Conservation (phyloP, 2,797 vertebrate genomes). For the Falco novaeseelandiae region DNA sequence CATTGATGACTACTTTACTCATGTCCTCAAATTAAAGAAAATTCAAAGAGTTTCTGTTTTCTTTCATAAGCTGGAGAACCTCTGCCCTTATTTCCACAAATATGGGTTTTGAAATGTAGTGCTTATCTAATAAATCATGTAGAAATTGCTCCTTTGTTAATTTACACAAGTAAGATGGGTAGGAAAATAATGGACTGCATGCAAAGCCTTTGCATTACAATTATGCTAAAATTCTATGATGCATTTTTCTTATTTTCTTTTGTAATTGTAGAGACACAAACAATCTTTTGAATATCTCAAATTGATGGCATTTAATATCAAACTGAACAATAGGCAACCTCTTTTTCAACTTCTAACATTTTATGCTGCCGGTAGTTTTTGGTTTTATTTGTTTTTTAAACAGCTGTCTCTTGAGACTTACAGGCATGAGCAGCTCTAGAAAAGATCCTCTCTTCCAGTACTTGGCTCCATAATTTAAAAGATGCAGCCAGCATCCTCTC, state of each 20-base stretch:
- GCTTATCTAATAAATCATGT: constrained; percentile 16
- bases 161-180: constrained; percentile 1
- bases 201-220: constrained; percentile 30
- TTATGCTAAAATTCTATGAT: constrained; percentile 50
- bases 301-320: constrained; percentile 32
- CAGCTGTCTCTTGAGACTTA: constrained; percentile 20
- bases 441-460: constrained; percentile 28
- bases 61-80: neutral
- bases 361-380: constrained; percentile 22
- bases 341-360: neutral
- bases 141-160: constrained; percentile 56
- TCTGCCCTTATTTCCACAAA: constrained; percentile 27
- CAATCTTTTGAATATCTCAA: constrained; percentile 3
- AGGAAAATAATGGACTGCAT: constrained; percentile 26
- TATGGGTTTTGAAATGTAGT: neutral
- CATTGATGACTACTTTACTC: neutral
- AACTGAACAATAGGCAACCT: constrained; percentile 17
- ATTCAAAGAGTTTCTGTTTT: neutral
- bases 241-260: constrained; percentile 38
- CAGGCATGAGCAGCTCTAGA: constrained; percentile 13
- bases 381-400: constrained; percentile 41
- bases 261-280: constrained; percentile 40
- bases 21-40: neutral
- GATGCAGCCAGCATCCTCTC: constrained; percentile 19
- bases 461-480: neutral